These are phyloP conservation scores for Menidia menidia DNA, from an alignment of 2,797 vertebrate genomes.

Conservation along the genomic window DNA sequence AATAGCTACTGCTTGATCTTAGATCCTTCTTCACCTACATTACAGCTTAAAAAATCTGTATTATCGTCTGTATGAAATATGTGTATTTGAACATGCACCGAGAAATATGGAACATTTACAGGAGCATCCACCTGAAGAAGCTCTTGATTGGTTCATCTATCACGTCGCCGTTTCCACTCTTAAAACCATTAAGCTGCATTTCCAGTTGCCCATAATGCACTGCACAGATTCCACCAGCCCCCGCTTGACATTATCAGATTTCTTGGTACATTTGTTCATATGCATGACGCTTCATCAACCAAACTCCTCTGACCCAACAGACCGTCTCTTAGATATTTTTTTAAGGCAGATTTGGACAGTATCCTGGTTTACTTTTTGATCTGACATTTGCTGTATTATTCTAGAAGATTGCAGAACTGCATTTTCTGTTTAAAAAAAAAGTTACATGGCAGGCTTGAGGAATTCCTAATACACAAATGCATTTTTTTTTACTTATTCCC, in stretches of 20 bases:
- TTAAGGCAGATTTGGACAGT: not conserved
- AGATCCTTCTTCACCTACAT: too few species aligned
- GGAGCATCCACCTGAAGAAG: not conserved
- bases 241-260: too few species aligned
- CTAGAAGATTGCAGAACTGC: not conserved
- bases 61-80: not conserved
- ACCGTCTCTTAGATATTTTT: not conserved
- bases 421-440: not conserved
- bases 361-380: too few species aligned
- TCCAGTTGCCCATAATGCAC: conserved; percentile 9
- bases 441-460: not conserved
- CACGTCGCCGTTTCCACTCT: conserved; percentile 2
- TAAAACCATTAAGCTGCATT: conserved; percentile 9
- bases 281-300: too few species aligned
- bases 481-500: not conserved
- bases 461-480: not conserved
- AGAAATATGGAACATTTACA: conserved; percentile 12
- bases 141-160: not conserved
- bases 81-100: conserved; percentile 21
- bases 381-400: too few species aligned
- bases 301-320: too few species aligned
- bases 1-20: not conserved
- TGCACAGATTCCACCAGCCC: conserved; percentile 3
- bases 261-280: too few species aligned
- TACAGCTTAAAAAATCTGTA: not conserved